A percentile compares a stretch with the other conserved stretches of the same genome.
phyloP scores from a whole-genome alignment of 1,140 invertebrate species.

The Idris sp. region DNA sequence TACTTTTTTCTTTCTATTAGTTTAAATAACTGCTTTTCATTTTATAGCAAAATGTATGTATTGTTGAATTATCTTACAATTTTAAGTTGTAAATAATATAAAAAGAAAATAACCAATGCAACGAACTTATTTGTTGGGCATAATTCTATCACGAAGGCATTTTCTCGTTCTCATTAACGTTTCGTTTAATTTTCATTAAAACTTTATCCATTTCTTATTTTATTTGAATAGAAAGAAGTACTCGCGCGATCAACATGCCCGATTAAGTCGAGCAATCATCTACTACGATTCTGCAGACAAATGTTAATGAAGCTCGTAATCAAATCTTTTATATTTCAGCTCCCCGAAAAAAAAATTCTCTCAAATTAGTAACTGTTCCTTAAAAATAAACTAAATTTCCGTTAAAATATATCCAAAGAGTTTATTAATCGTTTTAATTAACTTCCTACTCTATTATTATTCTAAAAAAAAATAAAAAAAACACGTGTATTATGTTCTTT shows the following conservation, averaged over 20 bases:
- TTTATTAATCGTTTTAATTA: too few relatives aligned
- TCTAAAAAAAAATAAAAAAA: too few relatives aligned
- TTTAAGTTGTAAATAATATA: too few relatives aligned
- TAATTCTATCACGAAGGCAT: constrained; percentile 41
- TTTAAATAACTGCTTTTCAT: too few relatives aligned
- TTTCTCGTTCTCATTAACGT: constrained; percentile 45
- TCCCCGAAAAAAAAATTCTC: constrained; percentile 29
- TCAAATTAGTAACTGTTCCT: constrained; percentile 5
- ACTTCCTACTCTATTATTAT: too few relatives aligned
- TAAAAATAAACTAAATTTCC: too few relatives aligned
- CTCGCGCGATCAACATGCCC: constrained; percentile 32
- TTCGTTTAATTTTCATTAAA: constrained; percentile 53
- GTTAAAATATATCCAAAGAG: too few relatives aligned
- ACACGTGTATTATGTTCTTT: too few relatives aligned
- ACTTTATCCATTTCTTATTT: constrained; percentile 57
- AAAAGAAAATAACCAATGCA: too few relatives aligned
- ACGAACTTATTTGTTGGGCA: constrained; percentile 35
- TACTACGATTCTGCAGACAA: constrained; percentile 32
- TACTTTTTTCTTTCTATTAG: too few relatives aligned
- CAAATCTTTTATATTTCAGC: constrained; percentile 33
- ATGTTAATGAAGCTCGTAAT: constrained; percentile 47
- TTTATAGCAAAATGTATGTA: too few relatives aligned
- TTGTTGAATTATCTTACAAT: too few relatives aligned
- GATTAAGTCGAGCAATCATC: constrained; percentile 34
- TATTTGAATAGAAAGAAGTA: constrained; percentile 3